Base-by-base conservation (phyloP, 2,797 vertebrate genomes). In the Coranthus polyacanthus region DNA sequence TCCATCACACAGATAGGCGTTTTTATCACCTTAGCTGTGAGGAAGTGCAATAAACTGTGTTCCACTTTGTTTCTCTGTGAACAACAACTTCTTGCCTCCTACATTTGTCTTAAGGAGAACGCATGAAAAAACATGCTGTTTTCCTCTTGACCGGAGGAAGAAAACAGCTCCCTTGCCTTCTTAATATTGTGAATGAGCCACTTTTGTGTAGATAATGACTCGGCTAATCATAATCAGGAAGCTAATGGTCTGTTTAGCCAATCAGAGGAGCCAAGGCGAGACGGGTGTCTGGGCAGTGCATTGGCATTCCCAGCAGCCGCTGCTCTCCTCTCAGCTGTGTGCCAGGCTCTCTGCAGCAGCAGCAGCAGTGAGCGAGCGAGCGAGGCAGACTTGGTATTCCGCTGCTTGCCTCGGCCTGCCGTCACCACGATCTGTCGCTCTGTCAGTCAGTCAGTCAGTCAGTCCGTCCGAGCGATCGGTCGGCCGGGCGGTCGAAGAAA, bases 181-280 rank as follows among this genome's bases (percentile, higher is more conserved):
- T 83, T 83, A 78, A 88, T 86, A 75, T 83, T 78, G 82, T 57
- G 82, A 92, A 88, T 81, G 85, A 88, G 85, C 68, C 82, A 81
- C 83, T 88, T 86, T 87, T 92, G 81, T 87, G 85, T 64, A 89
- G 88, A 92, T 92, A 93, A 93, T 91, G 90, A 90, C 81, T 86
- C 79, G 49, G 88, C 86, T 92, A 91, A 92, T 92, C 88, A 90
- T 90, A 92, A 92, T 93, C 89, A 92, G 75, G 67, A 82, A 90
- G 72, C 81, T 92, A 92, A 93, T 91, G 89, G 81, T 84, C 66
- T 91, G 88, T 91, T 92, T 82, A 92, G 83, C 87, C 88, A 90
- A 89, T 92, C 83, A 86, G 80, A 79, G 81, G 75, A 80, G 82
- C 75, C 68, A 65, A 81, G 46, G 83, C 68, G 55, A 88, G 60